These are phyloP conservation scores for Gymnothorax reevesii DNA, from an alignment of 2,797 vertebrate genomes.

Conservation along the genomic window DNA sequence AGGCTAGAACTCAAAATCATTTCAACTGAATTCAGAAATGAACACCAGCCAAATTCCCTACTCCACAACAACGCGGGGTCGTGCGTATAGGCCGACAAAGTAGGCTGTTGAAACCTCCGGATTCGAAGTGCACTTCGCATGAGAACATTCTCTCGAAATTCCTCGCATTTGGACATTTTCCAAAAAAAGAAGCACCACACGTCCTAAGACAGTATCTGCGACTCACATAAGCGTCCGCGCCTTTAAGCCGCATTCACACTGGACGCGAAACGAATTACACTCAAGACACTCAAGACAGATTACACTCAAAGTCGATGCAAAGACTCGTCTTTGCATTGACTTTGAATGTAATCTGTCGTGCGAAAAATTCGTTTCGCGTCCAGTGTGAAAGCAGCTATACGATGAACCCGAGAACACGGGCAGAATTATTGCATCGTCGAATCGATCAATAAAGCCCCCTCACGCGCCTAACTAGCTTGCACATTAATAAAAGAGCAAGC, in stretches of 20 bases:
- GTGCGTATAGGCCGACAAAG: neutral
- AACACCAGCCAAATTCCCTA: neutral
- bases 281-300: no score
- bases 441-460: neutral
- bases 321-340: no score
- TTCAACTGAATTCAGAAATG: neutral
- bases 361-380: no score
- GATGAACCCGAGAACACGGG: neutral
- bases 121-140: neutral
- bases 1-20: neutral
- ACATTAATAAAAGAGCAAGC: neutral
- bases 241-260: neutral
- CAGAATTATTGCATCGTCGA: neutral
- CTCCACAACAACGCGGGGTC: neutral
- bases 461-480: neutral
- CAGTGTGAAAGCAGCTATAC: no score
- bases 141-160: neutral
- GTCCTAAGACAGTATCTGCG: constrained; percentile 10
- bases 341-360: no score
- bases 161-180: neutral
- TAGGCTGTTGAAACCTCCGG: neutral
- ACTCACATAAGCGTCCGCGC: neutral
- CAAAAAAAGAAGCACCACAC: constrained; percentile 21
- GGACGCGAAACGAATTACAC: no score
- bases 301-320: no score